These are phyloP conservation scores for Phodopus roborovskii DNA, from an alignment of 2,113 vertebrate genomes.

Conservation along the genomic window DNA sequence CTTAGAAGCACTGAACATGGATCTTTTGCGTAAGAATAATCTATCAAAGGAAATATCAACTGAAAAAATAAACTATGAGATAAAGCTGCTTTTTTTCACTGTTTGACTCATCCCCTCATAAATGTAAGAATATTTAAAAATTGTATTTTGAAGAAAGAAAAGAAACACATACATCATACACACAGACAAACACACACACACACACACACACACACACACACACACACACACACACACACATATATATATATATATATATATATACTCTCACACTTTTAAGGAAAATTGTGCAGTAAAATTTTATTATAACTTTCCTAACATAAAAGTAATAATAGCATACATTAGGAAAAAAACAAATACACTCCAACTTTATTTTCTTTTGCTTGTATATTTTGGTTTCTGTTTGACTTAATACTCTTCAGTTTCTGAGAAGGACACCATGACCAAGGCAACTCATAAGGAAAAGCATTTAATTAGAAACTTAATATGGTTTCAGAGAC, in stretches of 20 bases:
- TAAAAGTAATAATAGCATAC: background rate
- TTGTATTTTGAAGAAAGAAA: background rate
- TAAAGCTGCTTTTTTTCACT: background rate
- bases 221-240: too few species aligned
- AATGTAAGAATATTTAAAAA: background rate
- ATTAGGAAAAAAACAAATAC: background rate
- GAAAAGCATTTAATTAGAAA: background rate
- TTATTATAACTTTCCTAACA: background rate
- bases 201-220: too few species aligned
- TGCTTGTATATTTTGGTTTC: background rate
- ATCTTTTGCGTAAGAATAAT: background rate
- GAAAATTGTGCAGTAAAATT: background rate
- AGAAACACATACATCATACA: too few species aligned
- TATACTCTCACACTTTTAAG: background rate
- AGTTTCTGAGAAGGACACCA: background rate
- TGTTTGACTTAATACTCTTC: too few species aligned
- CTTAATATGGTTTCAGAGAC: background rate
- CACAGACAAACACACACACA: too few species aligned
- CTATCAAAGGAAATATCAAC: background rate
- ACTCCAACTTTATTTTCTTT: background rate
- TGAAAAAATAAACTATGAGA: background rate
- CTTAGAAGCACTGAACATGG: background rate
- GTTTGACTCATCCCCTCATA: background rate
- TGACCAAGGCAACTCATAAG: background rate
- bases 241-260: too few species aligned